phyloP scores from a whole-genome alignment of 2,888 invertebrate genomes.

The Rhagonycha fulva region DNA sequence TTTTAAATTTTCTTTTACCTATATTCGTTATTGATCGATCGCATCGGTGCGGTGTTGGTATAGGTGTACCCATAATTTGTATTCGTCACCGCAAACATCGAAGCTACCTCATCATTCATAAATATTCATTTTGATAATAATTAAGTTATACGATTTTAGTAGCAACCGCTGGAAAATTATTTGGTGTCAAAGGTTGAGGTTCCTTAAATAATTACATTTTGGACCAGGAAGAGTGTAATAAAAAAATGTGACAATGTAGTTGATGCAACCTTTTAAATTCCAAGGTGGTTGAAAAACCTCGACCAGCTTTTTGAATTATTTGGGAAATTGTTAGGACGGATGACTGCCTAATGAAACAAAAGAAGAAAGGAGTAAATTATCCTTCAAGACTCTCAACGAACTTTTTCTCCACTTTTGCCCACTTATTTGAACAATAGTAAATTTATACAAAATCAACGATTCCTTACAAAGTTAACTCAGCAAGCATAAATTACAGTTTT shows the following conservation, averaged over 20 bases:
- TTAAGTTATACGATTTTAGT: neutral
- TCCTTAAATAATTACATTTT: neutral
- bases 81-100: neutral
- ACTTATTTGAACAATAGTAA: neutral
- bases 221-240: neutral
- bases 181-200: neutral
- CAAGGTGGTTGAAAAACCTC: neutral
- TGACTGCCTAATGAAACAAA: too few relatives aligned
- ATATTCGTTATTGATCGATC: neutral
- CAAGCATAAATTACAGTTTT: neutral
- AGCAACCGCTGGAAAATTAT: neutral
- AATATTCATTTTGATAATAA: neutral
- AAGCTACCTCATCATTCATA: neutral
- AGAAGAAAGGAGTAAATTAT: too few relatives aligned
- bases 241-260: neutral
- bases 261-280: neutral
- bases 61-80: neutral
- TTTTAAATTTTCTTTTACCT: neutral
- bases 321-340: neutral
- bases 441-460: neutral
- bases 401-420: neutral
- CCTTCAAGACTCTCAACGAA: too few relatives aligned
- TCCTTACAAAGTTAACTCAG: neutral
- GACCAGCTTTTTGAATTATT: neutral
- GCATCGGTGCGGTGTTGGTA: neutral